Evolutionary conservation across 2,888 invertebrate species (phyloP).

Genomic region (Microctonus hyperodae): DNA sequence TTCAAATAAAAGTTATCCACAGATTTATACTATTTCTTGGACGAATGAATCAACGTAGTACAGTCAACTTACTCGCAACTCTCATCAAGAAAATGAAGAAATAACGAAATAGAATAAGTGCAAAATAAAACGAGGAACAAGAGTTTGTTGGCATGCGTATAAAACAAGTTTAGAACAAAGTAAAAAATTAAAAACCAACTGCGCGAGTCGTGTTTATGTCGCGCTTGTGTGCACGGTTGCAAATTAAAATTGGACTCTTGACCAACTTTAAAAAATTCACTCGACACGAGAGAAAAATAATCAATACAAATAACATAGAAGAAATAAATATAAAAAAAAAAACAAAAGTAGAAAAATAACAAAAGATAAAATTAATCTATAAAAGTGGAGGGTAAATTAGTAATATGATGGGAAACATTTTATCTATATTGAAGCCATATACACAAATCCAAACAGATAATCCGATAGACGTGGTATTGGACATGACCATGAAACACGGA

Average conservation of each 20-base stretch:
- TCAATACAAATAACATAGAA: too few species aligned
- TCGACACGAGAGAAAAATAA: too few species aligned
- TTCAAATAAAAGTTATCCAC: background rate
- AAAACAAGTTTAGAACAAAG: too few species aligned
- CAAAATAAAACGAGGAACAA: background rate
- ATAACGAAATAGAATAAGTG: background rate
- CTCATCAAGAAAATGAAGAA: background rate
- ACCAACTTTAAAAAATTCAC: background rate
- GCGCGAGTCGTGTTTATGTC: background rate
- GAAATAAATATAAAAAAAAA: background rate
- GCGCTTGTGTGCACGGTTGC: too few species aligned
- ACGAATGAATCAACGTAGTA: background rate
- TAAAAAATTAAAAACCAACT: too few species aligned
- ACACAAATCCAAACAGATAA: slow-evolving; percentile 18
- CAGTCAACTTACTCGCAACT: background rate
- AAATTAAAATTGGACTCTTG: background rate
- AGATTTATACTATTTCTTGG: background rate
- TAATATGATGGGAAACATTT: background rate
- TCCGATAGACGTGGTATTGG: slow-evolving; percentile 10
- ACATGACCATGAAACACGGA: slow-evolving; percentile 12
- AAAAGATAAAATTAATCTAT: background rate
- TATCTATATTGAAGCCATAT: slow-evolving; percentile 15
- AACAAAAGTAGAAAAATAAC: background rate
- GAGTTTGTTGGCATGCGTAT: too few species aligned
- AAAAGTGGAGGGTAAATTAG: background rate